Conservation (phyloP, 2,888 invertebrate species). For the Hylaea fasciaria region DNA sequence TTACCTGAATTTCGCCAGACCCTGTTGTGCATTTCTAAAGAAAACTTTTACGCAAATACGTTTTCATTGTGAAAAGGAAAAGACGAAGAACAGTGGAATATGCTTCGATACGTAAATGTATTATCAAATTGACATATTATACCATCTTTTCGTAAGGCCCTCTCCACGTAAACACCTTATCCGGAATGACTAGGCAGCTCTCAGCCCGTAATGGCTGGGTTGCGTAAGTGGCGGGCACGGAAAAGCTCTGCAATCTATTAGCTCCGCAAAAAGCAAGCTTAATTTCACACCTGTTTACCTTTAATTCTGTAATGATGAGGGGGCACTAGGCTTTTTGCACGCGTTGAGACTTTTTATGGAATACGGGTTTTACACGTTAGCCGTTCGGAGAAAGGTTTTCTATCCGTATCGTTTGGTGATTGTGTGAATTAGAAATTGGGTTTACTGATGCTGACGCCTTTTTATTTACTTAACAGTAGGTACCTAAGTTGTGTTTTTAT, state of each 20-base stretch:
- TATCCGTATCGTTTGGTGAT: neutral
- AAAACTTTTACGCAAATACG: too few species aligned
- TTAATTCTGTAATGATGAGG: conserved; percentile 78
- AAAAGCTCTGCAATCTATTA: conserved; percentile 78
- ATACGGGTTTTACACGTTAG: conserved; percentile 1
- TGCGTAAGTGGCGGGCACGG: conserved; percentile 72
- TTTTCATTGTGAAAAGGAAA: too few species aligned
- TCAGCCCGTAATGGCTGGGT: conserved; percentile 51
- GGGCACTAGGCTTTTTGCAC: conserved; percentile 72
- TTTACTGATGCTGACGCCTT: neutral
- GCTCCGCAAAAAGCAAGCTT: conserved; percentile 76
- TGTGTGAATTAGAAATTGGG: neutral
- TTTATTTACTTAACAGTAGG: too few species aligned
- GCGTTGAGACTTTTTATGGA: conserved; percentile 44
- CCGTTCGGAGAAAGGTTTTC: conserved; percentile 1
- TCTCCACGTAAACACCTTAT: conserved; percentile 10
- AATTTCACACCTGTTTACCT: conserved; percentile 84
- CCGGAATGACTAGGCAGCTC: conserved; percentile 18
- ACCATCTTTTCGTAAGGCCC: neutral
- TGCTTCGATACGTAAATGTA: too few species aligned
- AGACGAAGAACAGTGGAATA: too few species aligned
- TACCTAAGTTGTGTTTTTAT: too few species aligned
- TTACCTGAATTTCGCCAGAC: too few species aligned
- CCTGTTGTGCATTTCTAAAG: too few species aligned
- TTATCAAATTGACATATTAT: too few species aligned